Base-by-base conservation (phyloP, 1,140 invertebrate genomes). In the Tribolium castaneum region DNA sequence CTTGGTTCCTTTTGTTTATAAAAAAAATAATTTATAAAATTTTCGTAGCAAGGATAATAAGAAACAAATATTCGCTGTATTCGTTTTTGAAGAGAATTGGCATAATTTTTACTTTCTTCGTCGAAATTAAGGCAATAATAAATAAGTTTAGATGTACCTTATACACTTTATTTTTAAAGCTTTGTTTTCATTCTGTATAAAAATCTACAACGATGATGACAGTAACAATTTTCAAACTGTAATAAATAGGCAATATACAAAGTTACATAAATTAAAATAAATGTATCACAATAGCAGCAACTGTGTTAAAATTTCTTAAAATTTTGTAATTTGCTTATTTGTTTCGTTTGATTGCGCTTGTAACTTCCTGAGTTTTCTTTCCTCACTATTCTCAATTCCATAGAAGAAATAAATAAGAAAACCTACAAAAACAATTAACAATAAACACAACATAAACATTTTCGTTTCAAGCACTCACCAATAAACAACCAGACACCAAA, bases 401-500 rank as follows among this genome's bases (percentile, higher is more conserved):
- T 80, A 82, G 35, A 76, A 72, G 75, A 82, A 82, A 54, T 83
- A 83, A 13, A 82, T 78, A 10, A 77, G 39, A 6, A 81, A 76
- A 35, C 82, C 80, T 81, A 62, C 49, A 78, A 73, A 16, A 75
- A 77, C n/a, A n/a, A n/a, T n/a, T n/a, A n/a, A 56, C 30, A 54
- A 12, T 74, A 3, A 70, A 34, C 22, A 75, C 34, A 16, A 73
- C 13, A 9, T 5, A 22, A 30, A 19, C 13, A 6, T 0, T 22
- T 62, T 22, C 59, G 49, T 59, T 34, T 75, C 22, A 70, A 62
- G 4, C 7, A 80, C 73, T 80, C 77, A 89, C 93, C 93, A 35
- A 94, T 87, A n/a, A 89, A 81, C 84, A 97, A 90, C 95, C 96
- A 98, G 34, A 95, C 89, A 13, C 88, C 89, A 85, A 97, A 95